Evolutionary conservation across 2,113 vertebrate genomes (phyloP).

Genomic region (Rhinopomastus cyanomelas): DNA sequence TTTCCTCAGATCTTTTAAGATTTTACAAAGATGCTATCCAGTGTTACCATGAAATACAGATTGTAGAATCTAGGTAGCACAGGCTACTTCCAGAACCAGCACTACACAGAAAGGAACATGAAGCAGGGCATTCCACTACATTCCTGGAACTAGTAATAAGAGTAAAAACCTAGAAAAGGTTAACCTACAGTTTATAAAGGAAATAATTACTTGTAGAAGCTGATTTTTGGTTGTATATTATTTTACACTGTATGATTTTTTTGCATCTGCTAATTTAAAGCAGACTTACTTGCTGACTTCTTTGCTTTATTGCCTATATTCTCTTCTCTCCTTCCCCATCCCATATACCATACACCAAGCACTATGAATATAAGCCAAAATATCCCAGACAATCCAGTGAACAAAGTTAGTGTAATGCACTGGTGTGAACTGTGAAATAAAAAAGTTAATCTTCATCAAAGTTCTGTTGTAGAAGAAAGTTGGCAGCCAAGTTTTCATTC

Average conservation of each 20-base stretch:
- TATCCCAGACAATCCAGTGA: slow-evolving; percentile 82
- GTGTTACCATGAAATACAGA: slow-evolving; percentile 79
- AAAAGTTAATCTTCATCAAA: slow-evolving; percentile 90
- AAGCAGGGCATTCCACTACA: slow-evolving; percentile 76
- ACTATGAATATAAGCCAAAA: slow-evolving; percentile 80
- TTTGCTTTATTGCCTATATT: slow-evolving; percentile 59
- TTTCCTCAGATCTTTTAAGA: slow-evolving; percentile 65
- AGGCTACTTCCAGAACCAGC: slow-evolving; percentile 73
- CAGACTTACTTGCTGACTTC: slow-evolving; percentile 69
- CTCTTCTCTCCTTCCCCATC: slow-evolving; percentile 40
- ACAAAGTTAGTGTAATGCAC: slow-evolving; percentile 84
- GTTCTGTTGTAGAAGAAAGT: slow-evolving; percentile 98
- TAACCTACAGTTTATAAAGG: slow-evolving; percentile 71
- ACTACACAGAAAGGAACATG: slow-evolving; percentile 69
- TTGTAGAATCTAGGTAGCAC: slow-evolving; percentile 74
- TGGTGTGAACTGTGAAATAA: slow-evolving; percentile 78
- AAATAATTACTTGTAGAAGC: slow-evolving; percentile 77
- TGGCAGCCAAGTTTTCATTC: slow-evolving; percentile 97
- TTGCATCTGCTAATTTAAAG: slow-evolving; percentile 69
- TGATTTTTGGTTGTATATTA: slow-evolving; percentile 78
- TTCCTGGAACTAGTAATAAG: slow-evolving; percentile 75
- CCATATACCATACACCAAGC: slow-evolving; percentile 73
- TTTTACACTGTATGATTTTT: slow-evolving; percentile 69
- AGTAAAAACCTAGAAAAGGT: slow-evolving; percentile 69
- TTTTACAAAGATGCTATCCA: slow-evolving; percentile 80